Base-by-base conservation (phyloP, 2,797 vertebrate species). In the Knipowitschia caucasica region DNA sequence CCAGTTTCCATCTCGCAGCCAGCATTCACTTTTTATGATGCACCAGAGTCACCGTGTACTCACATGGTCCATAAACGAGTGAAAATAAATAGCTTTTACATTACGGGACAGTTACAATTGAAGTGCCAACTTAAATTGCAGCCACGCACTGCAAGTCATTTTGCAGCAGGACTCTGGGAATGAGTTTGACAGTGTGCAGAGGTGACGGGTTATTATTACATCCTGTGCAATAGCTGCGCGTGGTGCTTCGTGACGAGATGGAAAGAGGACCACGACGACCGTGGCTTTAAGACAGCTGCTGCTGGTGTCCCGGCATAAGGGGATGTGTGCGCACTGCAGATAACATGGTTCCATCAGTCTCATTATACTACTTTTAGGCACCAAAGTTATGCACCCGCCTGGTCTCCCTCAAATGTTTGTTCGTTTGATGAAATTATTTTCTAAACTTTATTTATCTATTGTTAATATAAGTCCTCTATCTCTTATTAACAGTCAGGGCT, bases 41-140 rank as follows among this genome's bases (percentile, higher is more conserved):
- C 75, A 64, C 56, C 44, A 70, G 78, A 61, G 72, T 61, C 62
- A 67, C 65, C 52, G 10, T 59, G 67, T 67, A 66, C 71, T 78
- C 79, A 53, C 38, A 59, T 17, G 50, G 53, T 73, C 69, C 59
- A 74, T 83, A 73, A 80, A 82, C 34, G 67, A 68, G 58, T 58
- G 59, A 71, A 77, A 83, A 75, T 75, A 80, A 85, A 84, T 77
- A 69, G 70, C 62, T 79, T 75, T 73, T 66, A 69, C 71, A 70
- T 77, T 59, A 68, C 56, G 6, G 65, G 68, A 64, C 58, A 65
- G 64, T 43, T 71, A 69, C 61, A 50, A 52, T 58, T 59, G 50
- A 44, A 54, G 61, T 51, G 60, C 75, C 70, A 69, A 44, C 0
- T 17, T 66, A 64, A 81, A 71, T 59, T 73, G 58, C 64, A 75